Evolutionary conservation across 2,888 invertebrate genomes (phyloP).

Genomic region (Metellina segmentata): DNA sequence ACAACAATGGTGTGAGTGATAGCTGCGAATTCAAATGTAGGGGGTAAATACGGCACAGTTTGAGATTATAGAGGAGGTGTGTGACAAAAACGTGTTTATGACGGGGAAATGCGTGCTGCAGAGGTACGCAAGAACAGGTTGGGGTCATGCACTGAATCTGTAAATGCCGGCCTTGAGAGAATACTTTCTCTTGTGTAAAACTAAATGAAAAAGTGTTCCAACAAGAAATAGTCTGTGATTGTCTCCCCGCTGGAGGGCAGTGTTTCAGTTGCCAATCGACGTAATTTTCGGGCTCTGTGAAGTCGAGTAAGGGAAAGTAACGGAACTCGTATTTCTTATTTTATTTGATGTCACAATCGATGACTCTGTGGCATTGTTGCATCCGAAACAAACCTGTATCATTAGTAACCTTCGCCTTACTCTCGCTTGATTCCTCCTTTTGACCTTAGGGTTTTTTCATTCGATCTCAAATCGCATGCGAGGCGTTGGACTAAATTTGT

Average conservation of each 20-base stretch:
- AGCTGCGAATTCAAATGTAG: neutral
- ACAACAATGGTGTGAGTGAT: neutral
- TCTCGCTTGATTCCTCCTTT: neutral
- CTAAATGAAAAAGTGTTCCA: conserved; percentile 9
- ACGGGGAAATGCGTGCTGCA: conserved; percentile 25
- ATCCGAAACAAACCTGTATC: conserved; percentile 14
- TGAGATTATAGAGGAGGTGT: conserved; percentile 22
- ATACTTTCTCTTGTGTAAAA: conserved; percentile 39
- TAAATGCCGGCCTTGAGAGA: conserved; percentile 51
- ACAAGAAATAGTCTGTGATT: conserved; percentile 34
- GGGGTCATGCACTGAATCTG: conserved; percentile 59
- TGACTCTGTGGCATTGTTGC: neutral
- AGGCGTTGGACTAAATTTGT: neutral
- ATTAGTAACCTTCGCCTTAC: conserved; percentile 13
- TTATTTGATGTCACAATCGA: neutral
- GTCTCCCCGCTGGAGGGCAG: neutral
- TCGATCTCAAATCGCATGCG: no score
- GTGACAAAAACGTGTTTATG: conserved; percentile 54
- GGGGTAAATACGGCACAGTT: neutral
- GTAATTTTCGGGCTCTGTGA: neutral
- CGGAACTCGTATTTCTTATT: conserved; percentile 2
- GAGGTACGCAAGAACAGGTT: conserved; percentile 39
- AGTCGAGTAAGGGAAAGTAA: conserved; percentile 1
- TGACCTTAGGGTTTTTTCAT: neutral
- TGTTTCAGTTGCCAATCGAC: neutral